These are phyloP conservation scores for Ctenomys sociabilis DNA, from an alignment of 2,113 vertebrate species.

Conservation along the genomic window DNA sequence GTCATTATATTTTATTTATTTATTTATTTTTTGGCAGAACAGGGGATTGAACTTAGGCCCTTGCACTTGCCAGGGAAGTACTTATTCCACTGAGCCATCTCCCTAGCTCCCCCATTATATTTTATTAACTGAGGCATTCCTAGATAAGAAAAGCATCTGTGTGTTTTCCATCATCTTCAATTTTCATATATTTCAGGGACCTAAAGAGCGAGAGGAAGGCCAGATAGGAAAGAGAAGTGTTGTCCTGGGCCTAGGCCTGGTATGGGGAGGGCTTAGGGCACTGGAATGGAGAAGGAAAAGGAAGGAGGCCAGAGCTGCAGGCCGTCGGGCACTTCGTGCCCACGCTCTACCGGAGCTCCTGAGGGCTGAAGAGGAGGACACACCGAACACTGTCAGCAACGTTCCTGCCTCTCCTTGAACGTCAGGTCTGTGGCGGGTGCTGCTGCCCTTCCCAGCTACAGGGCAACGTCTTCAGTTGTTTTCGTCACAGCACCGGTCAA, in stretches of 20 bases:
- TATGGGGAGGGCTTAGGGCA: no score
- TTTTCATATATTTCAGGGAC: background rate
- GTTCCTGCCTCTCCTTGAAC: background rate
- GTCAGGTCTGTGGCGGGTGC: background rate
- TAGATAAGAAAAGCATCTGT: background rate
- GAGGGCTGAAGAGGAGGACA: no score
- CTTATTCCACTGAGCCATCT: no score
- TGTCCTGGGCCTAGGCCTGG: background rate
- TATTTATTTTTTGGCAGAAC: no score
- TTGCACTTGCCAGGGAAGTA: no score
- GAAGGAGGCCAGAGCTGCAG: background rate
- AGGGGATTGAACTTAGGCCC: no score
- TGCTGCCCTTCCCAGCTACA: background rate
- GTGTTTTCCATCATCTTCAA: background rate
- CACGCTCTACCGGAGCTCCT: no score
- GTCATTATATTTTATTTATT: background rate
- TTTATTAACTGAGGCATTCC: background rate
- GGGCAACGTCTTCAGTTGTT: background rate
- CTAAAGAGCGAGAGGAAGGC: background rate
- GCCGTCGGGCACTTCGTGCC: background rate
- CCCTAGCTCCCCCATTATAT: no score
- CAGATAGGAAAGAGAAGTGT: background rate
- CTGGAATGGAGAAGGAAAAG: background rate
- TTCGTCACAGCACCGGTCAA: background rate
- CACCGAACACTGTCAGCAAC: fast-evolving